Percentiles rank a stretch among this genome's conserved stretches.
Conservation (phyloP, 2,797 vertebrate genomes). For the Onychomys torridus region DNA sequence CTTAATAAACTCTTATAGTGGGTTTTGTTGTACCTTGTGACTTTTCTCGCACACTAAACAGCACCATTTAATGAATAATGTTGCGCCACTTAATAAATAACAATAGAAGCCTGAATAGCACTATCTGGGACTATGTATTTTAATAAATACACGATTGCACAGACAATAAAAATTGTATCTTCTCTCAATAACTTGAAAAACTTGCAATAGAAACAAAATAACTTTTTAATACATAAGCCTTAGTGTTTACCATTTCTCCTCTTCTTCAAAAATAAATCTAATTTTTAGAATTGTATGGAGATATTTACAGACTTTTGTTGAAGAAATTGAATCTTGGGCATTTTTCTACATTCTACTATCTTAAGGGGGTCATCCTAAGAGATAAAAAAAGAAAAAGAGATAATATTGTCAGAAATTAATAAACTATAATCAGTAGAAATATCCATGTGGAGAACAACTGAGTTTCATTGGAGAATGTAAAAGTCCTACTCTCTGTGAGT, state of each 20-base stretch:
- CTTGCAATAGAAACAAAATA: neutral
- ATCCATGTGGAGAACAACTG: neutral
- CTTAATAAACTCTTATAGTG: too few relatives aligned
- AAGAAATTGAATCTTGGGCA: neutral
- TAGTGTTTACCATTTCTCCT: neutral
- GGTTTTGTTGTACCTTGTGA: too few relatives aligned
- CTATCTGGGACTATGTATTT: neutral
- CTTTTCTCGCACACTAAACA: too few relatives aligned
- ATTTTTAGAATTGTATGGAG: neutral
- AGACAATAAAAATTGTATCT: neutral
- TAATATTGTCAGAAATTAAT: neutral
- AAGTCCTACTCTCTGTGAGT: neutral
- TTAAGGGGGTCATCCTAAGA: neutral
- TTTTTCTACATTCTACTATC: neutral
- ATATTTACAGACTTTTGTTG: neutral
- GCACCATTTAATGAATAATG: too few relatives aligned
- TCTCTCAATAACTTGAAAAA: neutral
- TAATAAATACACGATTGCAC: neutral
- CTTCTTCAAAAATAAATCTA: neutral
- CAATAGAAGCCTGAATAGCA: neutral
- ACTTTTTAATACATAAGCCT: neutral
- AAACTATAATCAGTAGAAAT: neutral
- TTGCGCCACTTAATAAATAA: too few relatives aligned
- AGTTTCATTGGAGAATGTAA: neutral
- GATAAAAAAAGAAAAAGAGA: neutral